phyloP scores from a whole-genome alignment of 2,797 vertebrate genomes.

The Microctenopoma lineatum region DNA sequence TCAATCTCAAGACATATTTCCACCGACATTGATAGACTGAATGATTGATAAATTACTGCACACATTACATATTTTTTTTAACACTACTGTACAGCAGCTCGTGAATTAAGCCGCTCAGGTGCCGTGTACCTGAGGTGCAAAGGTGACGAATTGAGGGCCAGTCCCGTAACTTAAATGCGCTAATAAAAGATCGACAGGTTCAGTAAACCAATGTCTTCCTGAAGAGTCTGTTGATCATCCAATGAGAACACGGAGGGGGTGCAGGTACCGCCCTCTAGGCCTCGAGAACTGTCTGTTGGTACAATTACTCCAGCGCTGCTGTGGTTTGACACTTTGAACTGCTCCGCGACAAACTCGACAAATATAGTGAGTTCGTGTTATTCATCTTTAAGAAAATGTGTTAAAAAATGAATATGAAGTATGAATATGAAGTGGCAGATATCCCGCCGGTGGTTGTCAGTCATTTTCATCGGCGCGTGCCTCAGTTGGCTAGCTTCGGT shows the following conservation, averaged over 20 bases:
- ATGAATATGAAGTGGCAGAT: not conserved
- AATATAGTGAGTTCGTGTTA: not conserved
- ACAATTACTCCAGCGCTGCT: fast-evolving
- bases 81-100: too few relatives aligned
- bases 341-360: fast-evolving
- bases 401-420: not conserved
- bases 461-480: constrained; percentile 13
- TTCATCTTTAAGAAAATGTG: not conserved
- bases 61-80: not conserved
- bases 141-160: constrained; percentile 25
- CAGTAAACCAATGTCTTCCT: constrained; percentile 37
- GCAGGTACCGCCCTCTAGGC: fast-evolving
- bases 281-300: fast-evolving
- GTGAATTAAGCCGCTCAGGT: too few relatives aligned
- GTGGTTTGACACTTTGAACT: not conserved
- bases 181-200: constrained; percentile 51
- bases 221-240: constrained; percentile 4
- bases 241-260: constrained; percentile 11
- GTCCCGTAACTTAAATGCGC: not conserved
- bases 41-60: too few relatives aligned
- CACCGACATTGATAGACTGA: too few relatives aligned
- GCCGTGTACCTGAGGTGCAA: not conserved
- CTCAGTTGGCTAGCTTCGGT: not conserved
- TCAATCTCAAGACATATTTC: too few relatives aligned
- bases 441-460: fast-evolving